These are phyloP conservation scores for Tridacna gigas DNA, from an alignment of 2,888 invertebrate genomes.

Conservation along the genomic window DNA sequence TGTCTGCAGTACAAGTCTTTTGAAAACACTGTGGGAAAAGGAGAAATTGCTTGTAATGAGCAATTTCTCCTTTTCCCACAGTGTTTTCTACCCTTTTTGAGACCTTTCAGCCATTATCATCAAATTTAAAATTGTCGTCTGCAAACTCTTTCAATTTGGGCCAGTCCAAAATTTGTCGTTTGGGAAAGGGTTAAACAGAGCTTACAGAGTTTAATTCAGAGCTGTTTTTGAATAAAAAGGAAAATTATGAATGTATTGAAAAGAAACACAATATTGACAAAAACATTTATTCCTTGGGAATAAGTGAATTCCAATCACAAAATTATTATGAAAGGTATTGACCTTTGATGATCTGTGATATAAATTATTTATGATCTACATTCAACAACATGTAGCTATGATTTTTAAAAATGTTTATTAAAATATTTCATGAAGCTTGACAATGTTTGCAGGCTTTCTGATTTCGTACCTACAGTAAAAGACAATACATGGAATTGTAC, in stretches of 20 bases:
- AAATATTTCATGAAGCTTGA: conserved; percentile 2
- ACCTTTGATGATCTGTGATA: conserved; percentile 6
- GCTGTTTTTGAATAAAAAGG: not conserved
- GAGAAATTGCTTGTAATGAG: not conserved
- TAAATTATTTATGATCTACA: conserved; percentile 1
- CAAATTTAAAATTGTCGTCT: no score
- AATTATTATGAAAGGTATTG: not conserved
- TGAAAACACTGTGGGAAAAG: not conserved
- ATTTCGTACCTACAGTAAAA: no score
- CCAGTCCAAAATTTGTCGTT: not conserved
- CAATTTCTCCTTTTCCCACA: not conserved
- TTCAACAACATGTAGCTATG: not conserved
- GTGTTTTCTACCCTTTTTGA: no score
- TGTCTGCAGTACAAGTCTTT: no score
- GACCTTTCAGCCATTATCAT: no score
- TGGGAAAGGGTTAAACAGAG: not conserved
- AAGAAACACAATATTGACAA: not conserved
- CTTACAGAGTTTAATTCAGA: no score
- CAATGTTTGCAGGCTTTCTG: no score
- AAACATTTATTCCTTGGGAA: not conserved
- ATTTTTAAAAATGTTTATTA: conserved; percentile 1
- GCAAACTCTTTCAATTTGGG: not conserved
- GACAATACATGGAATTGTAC: no score
- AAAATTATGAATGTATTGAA: not conserved
- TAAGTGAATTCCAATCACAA: not conserved